These are phyloP conservation scores for Mobula birostris DNA, from an alignment of 2,113 vertebrate species.

Conservation along the genomic window DNA sequence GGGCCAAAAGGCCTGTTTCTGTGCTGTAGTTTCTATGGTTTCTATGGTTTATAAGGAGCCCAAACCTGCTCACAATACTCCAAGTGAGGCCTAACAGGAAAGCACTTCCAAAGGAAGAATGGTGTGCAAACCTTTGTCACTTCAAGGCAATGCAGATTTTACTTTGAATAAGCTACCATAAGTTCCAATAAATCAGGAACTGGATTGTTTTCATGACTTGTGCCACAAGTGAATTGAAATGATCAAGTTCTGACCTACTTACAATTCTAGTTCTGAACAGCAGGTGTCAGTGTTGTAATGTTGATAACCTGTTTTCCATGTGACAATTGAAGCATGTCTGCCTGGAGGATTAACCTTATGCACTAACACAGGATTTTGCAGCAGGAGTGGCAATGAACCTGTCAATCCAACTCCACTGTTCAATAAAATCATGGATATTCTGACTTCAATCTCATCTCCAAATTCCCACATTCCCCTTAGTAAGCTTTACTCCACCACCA, in stretches of 20 bases:
- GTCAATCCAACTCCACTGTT: no score
- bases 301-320: not conserved
- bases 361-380: no score
- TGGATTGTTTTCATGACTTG: not conserved
- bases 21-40: no score
- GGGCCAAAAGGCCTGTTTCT: no score
- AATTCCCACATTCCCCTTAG: no score
- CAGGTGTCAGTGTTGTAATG: slow-evolving; percentile 6
- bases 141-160: not conserved
- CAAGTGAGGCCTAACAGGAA: not conserved
- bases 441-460: no score
- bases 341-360: no score
- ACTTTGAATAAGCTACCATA: not conserved
- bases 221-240: not conserved
- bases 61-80: no score
- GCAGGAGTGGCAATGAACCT: no score
- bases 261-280: not conserved
- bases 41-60: no score
- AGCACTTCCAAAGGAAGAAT: not conserved
- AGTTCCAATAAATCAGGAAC: not conserved
- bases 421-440: no score
- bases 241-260: not conserved
- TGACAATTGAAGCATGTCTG: not conserved
- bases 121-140: not conserved
- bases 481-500: no score